phyloP scores from a whole-genome alignment of 2,888 invertebrate species.

The Andrena praecox region DNA sequence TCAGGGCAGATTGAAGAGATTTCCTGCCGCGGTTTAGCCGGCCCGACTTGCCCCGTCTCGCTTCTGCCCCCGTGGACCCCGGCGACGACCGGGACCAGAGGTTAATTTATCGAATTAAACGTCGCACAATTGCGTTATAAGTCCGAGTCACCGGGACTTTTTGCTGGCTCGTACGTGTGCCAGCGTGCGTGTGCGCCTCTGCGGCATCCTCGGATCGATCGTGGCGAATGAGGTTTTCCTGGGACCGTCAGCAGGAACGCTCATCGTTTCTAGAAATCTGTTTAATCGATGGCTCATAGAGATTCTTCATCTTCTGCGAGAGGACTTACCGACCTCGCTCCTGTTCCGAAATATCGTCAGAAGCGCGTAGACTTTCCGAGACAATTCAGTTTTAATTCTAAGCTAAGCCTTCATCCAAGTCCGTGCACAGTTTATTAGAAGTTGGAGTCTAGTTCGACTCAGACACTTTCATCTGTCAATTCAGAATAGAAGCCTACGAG shows the following conservation, averaged over 20 bases:
- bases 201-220: slow-evolving; percentile 9
- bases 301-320: too few species aligned
- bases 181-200: slow-evolving; percentile 7
- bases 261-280: too few species aligned
- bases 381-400: too few species aligned
- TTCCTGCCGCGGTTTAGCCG: slow-evolving; percentile 81
- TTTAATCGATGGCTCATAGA: too few species aligned
- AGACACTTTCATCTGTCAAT: too few species aligned
- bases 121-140: slow-evolving; percentile 82
- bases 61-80: slow-evolving; percentile 71
- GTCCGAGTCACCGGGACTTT: slow-evolving; percentile 78
- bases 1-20: slow-evolving; percentile 84
- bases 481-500: too few species aligned
- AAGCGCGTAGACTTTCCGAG: too few species aligned
- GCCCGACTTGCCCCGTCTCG: slow-evolving; percentile 63
- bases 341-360: too few species aligned
- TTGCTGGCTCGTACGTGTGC: slow-evolving; percentile 47
- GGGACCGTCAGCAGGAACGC: background rate
- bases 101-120: slow-evolving; percentile 84
- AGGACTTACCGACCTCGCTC: too few species aligned
- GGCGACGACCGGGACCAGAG: slow-evolving; percentile 77
- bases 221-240: background rate
- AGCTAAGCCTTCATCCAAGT: too few species aligned
- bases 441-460: too few species aligned
- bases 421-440: too few species aligned